These are phyloP conservation scores for Australoheros scitulus DNA, from an alignment of 2,113 vertebrate genomes.

Conservation along the genomic window DNA sequence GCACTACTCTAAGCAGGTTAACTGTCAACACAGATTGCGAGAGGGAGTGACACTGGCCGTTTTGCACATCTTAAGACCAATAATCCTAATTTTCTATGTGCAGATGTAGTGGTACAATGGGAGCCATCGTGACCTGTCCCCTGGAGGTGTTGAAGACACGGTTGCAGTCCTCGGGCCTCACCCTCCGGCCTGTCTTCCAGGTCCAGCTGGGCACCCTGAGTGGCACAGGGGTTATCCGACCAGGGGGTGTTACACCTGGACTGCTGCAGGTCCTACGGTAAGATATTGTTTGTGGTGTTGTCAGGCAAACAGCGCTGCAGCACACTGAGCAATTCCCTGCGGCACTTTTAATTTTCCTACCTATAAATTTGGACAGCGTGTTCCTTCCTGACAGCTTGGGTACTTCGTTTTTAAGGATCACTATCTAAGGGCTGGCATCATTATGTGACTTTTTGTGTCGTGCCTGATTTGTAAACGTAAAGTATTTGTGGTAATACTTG, in stretches of 20 bases:
- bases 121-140: slow-evolving; percentile 94
- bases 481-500: background rate
- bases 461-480: background rate
- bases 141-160: slow-evolving; percentile 96
- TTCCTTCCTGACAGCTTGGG: slow-evolving; percentile 17
- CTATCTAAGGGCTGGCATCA: background rate
- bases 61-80: background rate
- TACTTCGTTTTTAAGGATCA: background rate
- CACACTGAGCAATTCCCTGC: background rate
- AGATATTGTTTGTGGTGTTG: slow-evolving; percentile 60
- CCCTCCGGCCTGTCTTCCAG: slow-evolving; percentile 89
- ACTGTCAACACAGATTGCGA: background rate
- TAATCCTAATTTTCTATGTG: slow-evolving; percentile 27
- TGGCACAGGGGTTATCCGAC: slow-evolving; percentile 89
- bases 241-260: slow-evolving; percentile 87
- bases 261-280: slow-evolving; percentile 92
- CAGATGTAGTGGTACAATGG: slow-evolving; percentile 96
- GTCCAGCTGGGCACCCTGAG: slow-evolving; percentile 92
- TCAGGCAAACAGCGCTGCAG: background rate
- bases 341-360: slow-evolving; percentile 10
- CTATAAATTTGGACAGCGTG: background rate
- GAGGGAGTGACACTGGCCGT: background rate
- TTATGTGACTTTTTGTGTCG: background rate
- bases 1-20: background rate
- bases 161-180: slow-evolving; percentile 90